phyloP scores from a whole-genome alignment of 2,888 invertebrate genomes.

The Leptinotarsa rubiginosa region DNA sequence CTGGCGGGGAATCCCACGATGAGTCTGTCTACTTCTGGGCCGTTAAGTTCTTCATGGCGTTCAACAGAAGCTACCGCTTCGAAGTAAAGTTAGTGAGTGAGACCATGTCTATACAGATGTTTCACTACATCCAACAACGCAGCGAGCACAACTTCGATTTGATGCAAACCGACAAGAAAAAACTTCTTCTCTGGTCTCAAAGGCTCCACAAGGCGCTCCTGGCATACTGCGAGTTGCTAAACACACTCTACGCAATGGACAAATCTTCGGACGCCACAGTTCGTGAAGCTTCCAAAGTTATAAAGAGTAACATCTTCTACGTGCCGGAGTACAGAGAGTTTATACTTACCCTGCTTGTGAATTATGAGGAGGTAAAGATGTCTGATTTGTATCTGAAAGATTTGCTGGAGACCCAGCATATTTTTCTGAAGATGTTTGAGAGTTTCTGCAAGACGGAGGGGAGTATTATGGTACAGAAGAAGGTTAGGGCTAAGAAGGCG shows the following conservation, averaged over 20 bases:
- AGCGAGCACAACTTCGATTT: conserved; percentile 87
- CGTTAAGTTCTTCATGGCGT: conserved; percentile 96
- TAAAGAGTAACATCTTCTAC: conserved; percentile 93
- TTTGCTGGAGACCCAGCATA: conserved; percentile 88
- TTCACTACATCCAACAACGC: conserved; percentile 95
- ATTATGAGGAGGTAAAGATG: conserved; percentile 88
- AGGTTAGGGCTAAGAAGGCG: conserved; percentile 67
- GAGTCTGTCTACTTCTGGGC: conserved; percentile 96
- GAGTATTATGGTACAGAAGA: conserved; percentile 78
- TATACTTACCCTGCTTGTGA: conserved; percentile 81
- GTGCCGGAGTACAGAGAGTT: conserved; percentile 94
- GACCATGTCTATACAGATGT: conserved; percentile 90
- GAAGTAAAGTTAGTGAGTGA: conserved; percentile 92
- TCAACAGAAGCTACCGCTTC: conserved; percentile 89
- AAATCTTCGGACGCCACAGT: conserved; percentile 77
- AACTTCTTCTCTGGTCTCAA: conserved; percentile 86
- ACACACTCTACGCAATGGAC: conserved; percentile 87
- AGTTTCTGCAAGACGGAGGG: conserved; percentile 74
- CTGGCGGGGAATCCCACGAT: conserved; percentile 83
- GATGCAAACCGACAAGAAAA: conserved; percentile 88
- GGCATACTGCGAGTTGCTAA: conserved; percentile 84
- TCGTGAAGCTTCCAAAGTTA: conserved; percentile 83
- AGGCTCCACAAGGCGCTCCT: conserved; percentile 87
- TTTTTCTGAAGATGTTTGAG: conserved; percentile 92
- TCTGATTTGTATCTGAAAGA: conserved; percentile 87